Evolutionary conservation across 1,140 invertebrate genomes (phyloP).

Genomic region (Trichonephila clavipes): DNA sequence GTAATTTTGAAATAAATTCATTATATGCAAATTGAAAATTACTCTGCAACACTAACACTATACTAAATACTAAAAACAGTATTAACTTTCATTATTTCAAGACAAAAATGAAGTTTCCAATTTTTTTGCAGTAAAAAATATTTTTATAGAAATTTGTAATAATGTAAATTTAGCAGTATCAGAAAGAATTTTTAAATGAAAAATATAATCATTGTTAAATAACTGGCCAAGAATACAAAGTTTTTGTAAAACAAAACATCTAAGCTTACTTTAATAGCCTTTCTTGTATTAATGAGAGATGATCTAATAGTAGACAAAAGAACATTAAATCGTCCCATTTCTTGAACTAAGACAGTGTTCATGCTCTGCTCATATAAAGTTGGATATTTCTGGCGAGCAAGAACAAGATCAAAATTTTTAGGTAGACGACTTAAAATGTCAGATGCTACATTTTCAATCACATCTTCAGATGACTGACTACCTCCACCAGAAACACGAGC

Average conservation of each 20-base stretch:
- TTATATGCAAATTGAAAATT: too few relatives aligned
- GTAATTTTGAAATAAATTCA: too few relatives aligned
- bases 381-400: constrained; percentile 81
- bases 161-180: too few relatives aligned
- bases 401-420: constrained; percentile 82
- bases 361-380: constrained; percentile 83
- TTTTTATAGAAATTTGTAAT: too few relatives aligned
- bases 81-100: too few relatives aligned
- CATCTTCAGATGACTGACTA: constrained; percentile 82
- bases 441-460: constrained; percentile 79
- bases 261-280: constrained; percentile 82
- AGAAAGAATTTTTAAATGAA: too few relatives aligned
- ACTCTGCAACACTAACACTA: too few relatives aligned
- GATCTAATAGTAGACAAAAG: constrained; percentile 81
- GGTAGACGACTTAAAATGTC: constrained; percentile 83
- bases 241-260: background rate
- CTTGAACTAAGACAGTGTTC: constrained; percentile 84
- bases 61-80: too few relatives aligned
- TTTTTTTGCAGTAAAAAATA: too few relatives aligned
- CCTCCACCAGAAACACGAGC: constrained; percentile 72
- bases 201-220: too few relatives aligned
- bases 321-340: constrained; percentile 83
- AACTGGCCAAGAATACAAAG: too few relatives aligned
- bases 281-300: constrained; percentile 82
- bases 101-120: too few relatives aligned